Base-by-base conservation (phyloP, 2,888 invertebrate species). In the Cloeon dipterum region DNA sequence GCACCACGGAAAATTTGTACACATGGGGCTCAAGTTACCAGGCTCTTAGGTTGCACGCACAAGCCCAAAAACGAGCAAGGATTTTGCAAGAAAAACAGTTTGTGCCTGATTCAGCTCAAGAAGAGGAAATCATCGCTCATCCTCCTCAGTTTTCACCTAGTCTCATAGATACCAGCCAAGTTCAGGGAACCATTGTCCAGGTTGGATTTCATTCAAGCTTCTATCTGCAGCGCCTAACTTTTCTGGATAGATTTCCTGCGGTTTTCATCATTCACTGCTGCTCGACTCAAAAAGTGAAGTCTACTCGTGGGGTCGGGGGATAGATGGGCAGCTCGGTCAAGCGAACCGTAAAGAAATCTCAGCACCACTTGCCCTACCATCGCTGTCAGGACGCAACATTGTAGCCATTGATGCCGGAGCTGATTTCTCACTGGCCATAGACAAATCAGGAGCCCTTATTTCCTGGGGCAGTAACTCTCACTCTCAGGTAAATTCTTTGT, bases 251-350 rank as follows among this genome's bases (percentile, higher is more conserved):
- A 29, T 73, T 42, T 61, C 56, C 10, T 56, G 63, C 39, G 89
- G 89, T 2, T 77, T 81, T 56, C 76, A 83, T 50, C 89, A 91
- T 53, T 78, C 76, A 26, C 72, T 74, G 26, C 55, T 83, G 36
- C 52, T 83, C 35, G 74, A 76, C 29, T 68, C 68, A 37, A 64
- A 67, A 36, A 79, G 79, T 4, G 64, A 68, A 5, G 55, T 85
- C 2, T 83, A 77, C 47, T 67, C 74, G 0, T 89, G 88, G 83
- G 89, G 91, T 2, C 68, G 82, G 42, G 88, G 85, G 56, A 67
- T 83, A 42, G 88, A 91, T 51, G 86, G 88, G 23, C 91, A 91
- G 53, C 59, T 91, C 37, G 86, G 85, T 16, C 72, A 70, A 39
- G 76, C 77, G 3, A 68, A 68, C 41, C 60, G 70, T 41, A 47